Conservation (phyloP, 2,888 invertebrate species). For the Lepidonotus clava region DNA sequence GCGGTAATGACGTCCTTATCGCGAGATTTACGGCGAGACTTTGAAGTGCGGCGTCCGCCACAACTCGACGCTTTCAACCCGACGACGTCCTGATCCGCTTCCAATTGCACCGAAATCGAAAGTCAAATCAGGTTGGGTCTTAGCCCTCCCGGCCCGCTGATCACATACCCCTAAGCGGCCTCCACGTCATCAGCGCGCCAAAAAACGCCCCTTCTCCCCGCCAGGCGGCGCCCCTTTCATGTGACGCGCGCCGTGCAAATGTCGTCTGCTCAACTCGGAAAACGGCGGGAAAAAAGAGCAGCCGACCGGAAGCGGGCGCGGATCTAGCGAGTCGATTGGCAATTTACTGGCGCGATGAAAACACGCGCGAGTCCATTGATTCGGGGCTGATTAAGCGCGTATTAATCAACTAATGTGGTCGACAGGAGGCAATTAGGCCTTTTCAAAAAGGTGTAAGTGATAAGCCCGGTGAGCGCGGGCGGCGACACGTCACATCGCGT, state of each 20-base stretch:
- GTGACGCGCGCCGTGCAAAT: not conserved
- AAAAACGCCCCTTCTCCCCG: not conserved
- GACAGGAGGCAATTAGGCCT: slow-evolving; percentile 50
- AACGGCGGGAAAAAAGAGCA: slow-evolving; percentile 33
- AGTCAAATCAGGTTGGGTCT: slow-evolving; percentile 23
- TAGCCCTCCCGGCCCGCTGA: not conserved
- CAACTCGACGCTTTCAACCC: slow-evolving; percentile 46
- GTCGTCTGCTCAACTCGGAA: slow-evolving; percentile 49
- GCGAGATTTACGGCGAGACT: slow-evolving; percentile 38
- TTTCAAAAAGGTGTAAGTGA: slow-evolving; percentile 50
- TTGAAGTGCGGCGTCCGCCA: slow-evolving; percentile 33
- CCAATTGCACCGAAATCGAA: slow-evolving; percentile 45
- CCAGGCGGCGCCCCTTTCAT: slow-evolving; percentile 48
- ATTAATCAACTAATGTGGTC: slow-evolving; percentile 54
- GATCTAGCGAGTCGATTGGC: slow-evolving; percentile 48
- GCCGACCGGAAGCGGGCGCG: not conserved
- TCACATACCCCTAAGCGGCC: slow-evolving; percentile 30
- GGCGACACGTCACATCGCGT: slow-evolving; percentile 45
- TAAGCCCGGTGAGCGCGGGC: slow-evolving; percentile 36
- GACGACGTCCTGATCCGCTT: slow-evolving; percentile 47
- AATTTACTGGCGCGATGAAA: slow-evolving; percentile 44
- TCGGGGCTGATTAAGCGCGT: slow-evolving; percentile 49
- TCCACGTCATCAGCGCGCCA: slow-evolving; percentile 46
- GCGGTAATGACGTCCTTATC: slow-evolving; percentile 52
- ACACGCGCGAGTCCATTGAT: slow-evolving; percentile 20